Base-by-base conservation (phyloP, 2,113 vertebrate species). In the Ceyx margarethae region DNA sequence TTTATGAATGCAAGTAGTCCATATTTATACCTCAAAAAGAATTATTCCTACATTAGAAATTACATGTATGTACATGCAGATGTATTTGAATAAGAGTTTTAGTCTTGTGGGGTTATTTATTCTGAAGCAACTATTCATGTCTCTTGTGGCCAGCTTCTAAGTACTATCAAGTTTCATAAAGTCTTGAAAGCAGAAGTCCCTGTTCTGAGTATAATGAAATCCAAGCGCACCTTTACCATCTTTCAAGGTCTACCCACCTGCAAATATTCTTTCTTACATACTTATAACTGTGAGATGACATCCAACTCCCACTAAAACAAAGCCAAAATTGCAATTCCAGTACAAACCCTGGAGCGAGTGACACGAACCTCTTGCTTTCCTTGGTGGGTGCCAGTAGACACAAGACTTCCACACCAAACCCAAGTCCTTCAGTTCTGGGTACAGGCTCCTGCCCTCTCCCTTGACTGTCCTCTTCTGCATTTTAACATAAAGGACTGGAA, bases 61-160 rank as follows among this genome's bases (percentile, higher is more conserved):
- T 71, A 73, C 46, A 62, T 3, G 19, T 29, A 62, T 0, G 0
- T 43, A 87, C 22, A 46, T 3, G 12, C 2, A 8, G 26, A 61
- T 15, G 64, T 50, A 60, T 61, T 51, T 61, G 64, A 71, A 67
- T 10, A 85, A 48, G 33, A 15, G 51, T 4, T 2, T 75, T 42
- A 43, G 61, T 53, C 75, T 74, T 77, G 20, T 29, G 77, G 37
- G 4, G 51, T 89, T 93, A 57, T 72, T 91, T 72, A 67, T 65
- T 89, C 35, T 37, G 35, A 92, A 77, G 74, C 31, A 82, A 46
- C 48, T 89, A 51, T 28, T 89, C 28, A 6, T 13, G 25, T 56
- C 20, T 76, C 40, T 56, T 50, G 50, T 20, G 2, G 72, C 9
- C 76, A 83, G 40, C 25, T 69, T 42, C 64, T 67, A 15, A 80